These are phyloP conservation scores for Drosophila mettleri DNA, from an alignment of 2,888 invertebrate genomes.

Conservation along the genomic window DNA sequence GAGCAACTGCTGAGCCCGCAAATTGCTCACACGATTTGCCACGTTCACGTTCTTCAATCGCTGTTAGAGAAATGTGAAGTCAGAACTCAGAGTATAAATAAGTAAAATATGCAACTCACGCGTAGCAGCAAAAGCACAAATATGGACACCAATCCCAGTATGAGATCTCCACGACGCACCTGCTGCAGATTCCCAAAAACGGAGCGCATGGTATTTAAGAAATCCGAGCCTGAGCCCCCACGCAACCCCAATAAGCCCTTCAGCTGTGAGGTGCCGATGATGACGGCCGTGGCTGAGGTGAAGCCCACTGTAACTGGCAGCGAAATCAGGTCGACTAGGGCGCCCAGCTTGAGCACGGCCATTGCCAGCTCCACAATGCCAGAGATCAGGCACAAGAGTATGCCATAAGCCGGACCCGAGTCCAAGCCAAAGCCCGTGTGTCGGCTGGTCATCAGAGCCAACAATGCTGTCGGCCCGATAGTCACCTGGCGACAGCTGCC, in stretches of 20 bases:
- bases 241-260: conserved; percentile 91
- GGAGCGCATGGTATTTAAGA: conserved; percentile 90
- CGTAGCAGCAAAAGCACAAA: conserved; percentile 90
- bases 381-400: conserved; percentile 92
- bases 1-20: conserved; percentile 82
- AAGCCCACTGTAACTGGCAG: conserved; percentile 95
- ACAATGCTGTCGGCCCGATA: conserved; percentile 94
- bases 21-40: conserved; percentile 41
- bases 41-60: conserved; percentile 75
- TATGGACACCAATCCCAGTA: conserved; percentile 91
- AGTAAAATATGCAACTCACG: conserved; percentile 87
- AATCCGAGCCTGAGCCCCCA: conserved; percentile 89
- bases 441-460: conserved; percentile 95
- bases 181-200: conserved; percentile 89
- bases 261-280: conserved; percentile 94
- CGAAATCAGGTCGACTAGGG: conserved; percentile 95
- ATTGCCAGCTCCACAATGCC: conserved; percentile 93
- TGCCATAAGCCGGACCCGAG: conserved; percentile 90
- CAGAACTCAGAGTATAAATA: neutral
- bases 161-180: conserved; percentile 89
- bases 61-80: conserved; percentile 35
- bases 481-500: conserved; percentile 95
- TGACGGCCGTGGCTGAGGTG: conserved; percentile 95
- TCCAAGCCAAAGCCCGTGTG: conserved; percentile 84
- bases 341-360: conserved; percentile 93